Evolutionary conservation across 2,797 vertebrate genomes (phyloP).

Genomic region (Chelonia mydas): DNA sequence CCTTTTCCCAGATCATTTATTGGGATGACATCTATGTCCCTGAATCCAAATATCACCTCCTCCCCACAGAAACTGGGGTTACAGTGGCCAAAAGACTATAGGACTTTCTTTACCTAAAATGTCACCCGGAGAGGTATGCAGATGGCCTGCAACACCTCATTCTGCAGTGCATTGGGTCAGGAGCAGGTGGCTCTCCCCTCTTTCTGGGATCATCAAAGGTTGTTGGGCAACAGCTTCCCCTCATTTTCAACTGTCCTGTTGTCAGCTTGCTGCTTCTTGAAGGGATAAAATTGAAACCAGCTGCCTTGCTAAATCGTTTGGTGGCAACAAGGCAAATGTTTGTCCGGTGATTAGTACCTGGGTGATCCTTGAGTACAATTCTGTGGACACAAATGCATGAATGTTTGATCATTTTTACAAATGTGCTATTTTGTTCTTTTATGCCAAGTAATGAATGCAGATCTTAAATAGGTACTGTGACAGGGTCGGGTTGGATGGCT

Average conservation of each 20-base stretch:
- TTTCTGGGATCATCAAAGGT: background rate
- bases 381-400: background rate
- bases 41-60: background rate
- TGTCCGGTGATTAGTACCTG: background rate
- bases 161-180: background rate
- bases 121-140: background rate
- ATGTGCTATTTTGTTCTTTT: background rate
- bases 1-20: too few species aligned
- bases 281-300: background rate
- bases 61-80: background rate
- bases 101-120: background rate
- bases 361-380: background rate
- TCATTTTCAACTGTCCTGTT: background rate
- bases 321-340: background rate
- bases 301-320: background rate
- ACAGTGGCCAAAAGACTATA: background rate
- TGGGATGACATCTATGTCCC: background rate
- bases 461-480: too few species aligned
- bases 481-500: too few species aligned
- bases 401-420: background rate
- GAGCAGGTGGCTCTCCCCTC: background rate
- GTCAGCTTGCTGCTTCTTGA: too few species aligned
- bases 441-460: background rate
- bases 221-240: background rate
- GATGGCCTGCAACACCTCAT: background rate